These are phyloP conservation scores for Danaus plexippus DNA, from an alignment of 1,140 invertebrate species.

Conservation along the genomic window DNA sequence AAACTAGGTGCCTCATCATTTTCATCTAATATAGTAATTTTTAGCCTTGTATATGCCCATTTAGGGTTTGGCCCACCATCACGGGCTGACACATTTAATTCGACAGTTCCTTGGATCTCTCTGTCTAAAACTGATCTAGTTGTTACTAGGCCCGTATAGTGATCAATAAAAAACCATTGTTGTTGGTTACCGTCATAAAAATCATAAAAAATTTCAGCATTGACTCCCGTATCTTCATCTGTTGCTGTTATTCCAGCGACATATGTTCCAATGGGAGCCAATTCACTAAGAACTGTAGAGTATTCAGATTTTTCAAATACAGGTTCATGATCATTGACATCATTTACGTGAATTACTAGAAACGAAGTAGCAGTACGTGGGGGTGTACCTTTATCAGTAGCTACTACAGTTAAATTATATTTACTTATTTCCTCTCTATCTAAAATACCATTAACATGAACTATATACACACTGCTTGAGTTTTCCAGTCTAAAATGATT, in stretches of 20 bases:
- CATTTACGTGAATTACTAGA: constrained; percentile 93
- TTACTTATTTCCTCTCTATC: constrained; percentile 93
- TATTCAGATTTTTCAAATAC: constrained; percentile 96
- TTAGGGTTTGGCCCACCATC: constrained; percentile 93
- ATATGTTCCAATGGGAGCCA: constrained; percentile 88
- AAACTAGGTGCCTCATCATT: constrained; percentile 95
- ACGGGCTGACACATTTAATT: constrained; percentile 86
- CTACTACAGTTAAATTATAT: constrained; percentile 93
- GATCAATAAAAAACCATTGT: constrained; percentile 89
- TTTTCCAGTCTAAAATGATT: constrained; percentile 90
- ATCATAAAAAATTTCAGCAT: constrained; percentile 89
- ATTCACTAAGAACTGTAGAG: constrained; percentile 88
- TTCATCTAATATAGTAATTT: constrained; percentile 94
- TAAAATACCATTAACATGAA: constrained; percentile 91
- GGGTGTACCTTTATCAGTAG: constrained; percentile 89
- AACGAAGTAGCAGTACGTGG: constrained; percentile 87
- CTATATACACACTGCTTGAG: constrained; percentile 88
- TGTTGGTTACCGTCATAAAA: constrained; percentile 90
- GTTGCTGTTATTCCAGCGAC: constrained; percentile 91
- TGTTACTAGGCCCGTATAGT: constrained; percentile 87
- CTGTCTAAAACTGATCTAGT: constrained; percentile 87
- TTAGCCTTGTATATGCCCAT: constrained; percentile 88
- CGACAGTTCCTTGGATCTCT: constrained; percentile 87
- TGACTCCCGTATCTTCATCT: constrained; percentile 92
- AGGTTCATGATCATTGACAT: constrained; percentile 95